Conservation (phyloP, 2,797 vertebrate species). For the Notolabrus celidotus region DNA sequence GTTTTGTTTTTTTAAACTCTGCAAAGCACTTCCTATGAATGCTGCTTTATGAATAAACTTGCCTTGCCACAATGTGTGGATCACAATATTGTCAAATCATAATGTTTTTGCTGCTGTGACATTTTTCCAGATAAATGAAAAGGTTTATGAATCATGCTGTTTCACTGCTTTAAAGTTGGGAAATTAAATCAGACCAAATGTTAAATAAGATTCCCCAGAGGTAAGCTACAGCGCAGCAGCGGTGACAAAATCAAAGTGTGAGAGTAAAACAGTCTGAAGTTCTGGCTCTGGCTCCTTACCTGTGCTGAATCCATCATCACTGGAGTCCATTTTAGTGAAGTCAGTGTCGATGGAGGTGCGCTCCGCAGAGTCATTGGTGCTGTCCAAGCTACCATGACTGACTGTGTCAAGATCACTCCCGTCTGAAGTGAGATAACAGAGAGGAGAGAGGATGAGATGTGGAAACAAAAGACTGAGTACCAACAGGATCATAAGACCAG, state of each 20-base stretch:
- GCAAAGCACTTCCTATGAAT: no score
- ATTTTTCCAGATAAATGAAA: no score
- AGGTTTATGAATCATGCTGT: no score
- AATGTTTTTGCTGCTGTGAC: no score
- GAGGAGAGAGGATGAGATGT: slow-evolving; percentile 15
- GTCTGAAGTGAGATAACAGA: slow-evolving; percentile 76
- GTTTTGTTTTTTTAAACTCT: no score
- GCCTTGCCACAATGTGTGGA: no score
- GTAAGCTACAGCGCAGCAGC: neutral
- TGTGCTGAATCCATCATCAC: slow-evolving; percentile 91
- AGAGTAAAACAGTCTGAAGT: slow-evolving; percentile 16
- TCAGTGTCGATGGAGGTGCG: slow-evolving; percentile 87
- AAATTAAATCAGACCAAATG: no score
- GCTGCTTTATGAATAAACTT: no score
- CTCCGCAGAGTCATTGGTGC: slow-evolving; percentile 88
- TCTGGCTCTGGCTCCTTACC: slow-evolving; percentile 72
- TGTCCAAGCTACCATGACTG: slow-evolving; percentile 92
- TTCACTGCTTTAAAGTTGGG: no score
- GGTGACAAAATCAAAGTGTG: slow-evolving; percentile 16
- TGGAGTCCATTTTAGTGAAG: slow-evolving; percentile 90
- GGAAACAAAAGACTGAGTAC: slow-evolving; percentile 24
- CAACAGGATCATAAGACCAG: slow-evolving; percentile 19
- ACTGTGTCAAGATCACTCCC: slow-evolving; percentile 91
- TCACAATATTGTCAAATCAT: no score
- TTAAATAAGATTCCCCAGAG: no score